These are phyloP conservation scores for Trichonephila inaurata DNA, from an alignment of 1,140 invertebrate genomes.

Conservation along the genomic window DNA sequence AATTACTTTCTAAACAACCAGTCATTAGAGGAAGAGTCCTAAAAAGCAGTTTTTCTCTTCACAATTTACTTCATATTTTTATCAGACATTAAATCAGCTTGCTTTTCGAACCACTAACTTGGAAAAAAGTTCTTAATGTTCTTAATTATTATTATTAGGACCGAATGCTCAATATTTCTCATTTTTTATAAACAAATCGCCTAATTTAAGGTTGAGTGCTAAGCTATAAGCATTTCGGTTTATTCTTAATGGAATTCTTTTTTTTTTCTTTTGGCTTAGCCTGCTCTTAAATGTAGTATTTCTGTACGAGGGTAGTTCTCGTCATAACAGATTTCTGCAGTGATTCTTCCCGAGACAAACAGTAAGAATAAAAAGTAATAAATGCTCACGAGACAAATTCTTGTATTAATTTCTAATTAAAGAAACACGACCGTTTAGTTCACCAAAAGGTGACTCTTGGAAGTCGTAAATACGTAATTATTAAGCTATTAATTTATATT, in stretches of 20 bases:
- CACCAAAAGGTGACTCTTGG: constrained; percentile 14
- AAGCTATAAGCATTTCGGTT: constrained; percentile 49
- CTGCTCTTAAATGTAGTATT: constrained; percentile 30
- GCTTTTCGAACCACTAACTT: constrained; percentile 27
- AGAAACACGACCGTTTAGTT: constrained; percentile 7
- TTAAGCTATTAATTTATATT: constrained; percentile 18
- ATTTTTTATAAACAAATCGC: constrained; percentile 58
- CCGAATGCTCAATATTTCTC: constrained; percentile 50
- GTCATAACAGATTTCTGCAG: constrained; percentile 38
- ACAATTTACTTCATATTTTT: constrained; percentile 68
- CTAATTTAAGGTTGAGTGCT: constrained; percentile 54
- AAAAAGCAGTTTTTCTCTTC: constrained; percentile 55
- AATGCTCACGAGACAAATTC: constrained; percentile 1
- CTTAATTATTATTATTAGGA: constrained; percentile 76
- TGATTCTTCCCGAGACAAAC: constrained; percentile 35
- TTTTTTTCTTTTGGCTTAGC: constrained; percentile 30
- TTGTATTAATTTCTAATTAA: constrained; percentile 54
- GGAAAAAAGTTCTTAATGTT: constrained; percentile 70
- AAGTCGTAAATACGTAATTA: constrained; percentile 39
- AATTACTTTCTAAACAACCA: constrained; percentile 75
- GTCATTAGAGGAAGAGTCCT: constrained; percentile 71
- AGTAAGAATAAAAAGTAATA: constrained; percentile 39
- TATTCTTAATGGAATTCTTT: constrained; percentile 64
- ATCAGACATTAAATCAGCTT: constrained; percentile 65
- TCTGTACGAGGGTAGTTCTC: background rate